These are phyloP conservation scores for Eira barbara DNA, from an alignment of 2,113 vertebrate species.

Conservation along the genomic window DNA sequence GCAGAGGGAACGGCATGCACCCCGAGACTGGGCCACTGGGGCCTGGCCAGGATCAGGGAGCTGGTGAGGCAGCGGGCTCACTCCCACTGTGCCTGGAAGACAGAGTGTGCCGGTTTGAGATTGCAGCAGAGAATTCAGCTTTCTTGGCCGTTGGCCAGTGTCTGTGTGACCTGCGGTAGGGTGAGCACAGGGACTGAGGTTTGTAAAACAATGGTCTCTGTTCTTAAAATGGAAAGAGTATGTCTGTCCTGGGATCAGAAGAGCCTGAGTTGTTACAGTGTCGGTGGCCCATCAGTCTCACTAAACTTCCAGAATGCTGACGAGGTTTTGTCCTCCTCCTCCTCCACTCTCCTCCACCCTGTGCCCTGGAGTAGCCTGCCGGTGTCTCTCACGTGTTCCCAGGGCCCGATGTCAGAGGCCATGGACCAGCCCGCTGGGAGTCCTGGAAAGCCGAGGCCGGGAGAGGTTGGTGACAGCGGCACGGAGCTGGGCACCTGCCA, in stretches of 20 bases:
- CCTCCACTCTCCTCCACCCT: background rate
- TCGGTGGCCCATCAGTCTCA: background rate
- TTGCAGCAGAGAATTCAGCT: background rate
- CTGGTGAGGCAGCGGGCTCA: background rate
- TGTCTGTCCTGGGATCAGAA: background rate
- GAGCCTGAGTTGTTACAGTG: background rate
- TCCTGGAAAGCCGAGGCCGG: constrained; percentile 64
- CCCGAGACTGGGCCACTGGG: background rate
- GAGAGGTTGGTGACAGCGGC: constrained; percentile 47
- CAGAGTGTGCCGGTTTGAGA: background rate
- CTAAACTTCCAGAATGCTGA: background rate
- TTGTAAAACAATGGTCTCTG: background rate
- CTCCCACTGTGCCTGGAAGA: background rate
- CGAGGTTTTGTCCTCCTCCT: background rate
- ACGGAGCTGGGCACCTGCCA: constrained; percentile 78
- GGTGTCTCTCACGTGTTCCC: background rate
- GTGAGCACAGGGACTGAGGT: rapidly evolving
- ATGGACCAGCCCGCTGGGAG: constrained; percentile 73
- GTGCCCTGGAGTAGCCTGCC: constrained; percentile 18
- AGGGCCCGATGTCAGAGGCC: constrained; percentile 81
- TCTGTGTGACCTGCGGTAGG: background rate
- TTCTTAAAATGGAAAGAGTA: background rate
- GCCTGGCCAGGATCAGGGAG: background rate
- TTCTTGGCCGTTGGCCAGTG: background rate
- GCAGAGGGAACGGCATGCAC: background rate